Evolutionary conservation across 2,113 vertebrate genomes (phyloP), one percentile per base, ranked within the genome.

Genomic region (Paracanthobrama guichenoti): DNA sequence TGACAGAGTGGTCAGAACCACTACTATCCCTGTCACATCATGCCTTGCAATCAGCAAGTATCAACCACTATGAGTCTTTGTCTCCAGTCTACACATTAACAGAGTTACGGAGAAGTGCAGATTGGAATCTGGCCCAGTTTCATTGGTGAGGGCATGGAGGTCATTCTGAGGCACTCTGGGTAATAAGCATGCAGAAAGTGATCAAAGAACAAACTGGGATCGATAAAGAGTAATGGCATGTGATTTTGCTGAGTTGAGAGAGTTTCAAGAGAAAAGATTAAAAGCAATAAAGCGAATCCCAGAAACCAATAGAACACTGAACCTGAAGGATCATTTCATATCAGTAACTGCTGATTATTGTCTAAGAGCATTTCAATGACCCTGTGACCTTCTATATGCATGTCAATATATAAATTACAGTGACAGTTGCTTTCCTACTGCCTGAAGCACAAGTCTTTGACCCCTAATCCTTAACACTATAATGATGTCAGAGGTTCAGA

Each of bases 221-320:
- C 79, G 60, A 88, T 85, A 88, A 50, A 79, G 12, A 72, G 59
- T 78, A 53, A 82, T 46, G 77, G 46, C 46, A 76, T 28, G 28
- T 48, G 53, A 69, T 46, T 75, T 50, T 81, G 84, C 84, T 28
- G 78, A 88, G 77, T 73, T 71, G 31, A 71, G 42, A 71, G 16
- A n/a, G 39, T 39, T 39, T 39, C 39, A 39, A 79, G 44, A 80
- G 28, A 67, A 11, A 84, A 53, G 20, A 69, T 24, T 12, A 44
- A 79, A 44, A 42, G 55, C 67, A 71, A 42, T 71, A 74, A 74
- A 50, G 53, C 2, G 14, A 60, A 75, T 4, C 73, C 26, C 73
- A 31, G 2, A 64, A 60, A 24, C n/a, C 26, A 53, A 35, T 13
- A 64, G 18, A 81, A 53, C 14, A 69, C 9, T 18, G 28, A 24